Percentiles rank a stretch among this genome's conserved stretches.
Evolutionary conservation across 2,888 invertebrate genomes (phyloP).

Genomic region (Axea sp.): DNA sequence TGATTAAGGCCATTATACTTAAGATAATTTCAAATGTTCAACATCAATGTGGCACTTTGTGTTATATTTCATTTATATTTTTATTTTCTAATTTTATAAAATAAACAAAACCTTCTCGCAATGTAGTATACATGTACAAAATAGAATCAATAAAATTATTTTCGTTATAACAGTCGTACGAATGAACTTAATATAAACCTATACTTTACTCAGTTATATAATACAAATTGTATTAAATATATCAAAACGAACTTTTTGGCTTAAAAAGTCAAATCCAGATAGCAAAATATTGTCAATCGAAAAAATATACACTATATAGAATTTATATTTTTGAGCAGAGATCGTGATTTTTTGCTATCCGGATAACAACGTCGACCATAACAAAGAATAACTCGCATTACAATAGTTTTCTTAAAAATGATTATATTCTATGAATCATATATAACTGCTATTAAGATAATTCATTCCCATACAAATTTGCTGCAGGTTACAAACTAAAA

Average conservation of each 20-base stretch:
- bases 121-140: slow-evolving; percentile 39
- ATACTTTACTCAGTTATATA: slow-evolving; percentile 1
- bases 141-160: slow-evolving; percentile 37
- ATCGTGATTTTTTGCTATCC: slow-evolving; percentile 36
- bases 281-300: slow-evolving; percentile 29
- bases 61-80: slow-evolving; percentile 1
- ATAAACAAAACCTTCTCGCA: slow-evolving; percentile 24
- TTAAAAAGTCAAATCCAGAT: slow-evolving; percentile 39
- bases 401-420: slow-evolving; percentile 29
- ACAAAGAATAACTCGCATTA: slow-evolving; percentile 25
- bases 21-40: slow-evolving; percentile 8
- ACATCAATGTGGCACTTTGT: slow-evolving; percentile 1
- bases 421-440: slow-evolving; percentile 25
- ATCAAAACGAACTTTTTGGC: slow-evolving; percentile 21
- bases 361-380: slow-evolving; percentile 37
- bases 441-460: slow-evolving; percentile 18
- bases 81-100: slow-evolving; percentile 7
- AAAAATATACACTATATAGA: neutral
- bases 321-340: slow-evolving; percentile 1
- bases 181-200: slow-evolving; percentile 3
- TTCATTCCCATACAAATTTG: slow-evolving; percentile 32
- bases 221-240: slow-evolving; percentile 4
- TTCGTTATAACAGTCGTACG: slow-evolving; percentile 18
- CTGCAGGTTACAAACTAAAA: slow-evolving; percentile 46
- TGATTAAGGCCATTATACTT: slow-evolving; percentile 5